Evolutionary conservation across 2,888 invertebrate genomes (phyloP), one percentile per base, ranked within the genome.

Genomic region (Prosopocoilus inquinatus): DNA sequence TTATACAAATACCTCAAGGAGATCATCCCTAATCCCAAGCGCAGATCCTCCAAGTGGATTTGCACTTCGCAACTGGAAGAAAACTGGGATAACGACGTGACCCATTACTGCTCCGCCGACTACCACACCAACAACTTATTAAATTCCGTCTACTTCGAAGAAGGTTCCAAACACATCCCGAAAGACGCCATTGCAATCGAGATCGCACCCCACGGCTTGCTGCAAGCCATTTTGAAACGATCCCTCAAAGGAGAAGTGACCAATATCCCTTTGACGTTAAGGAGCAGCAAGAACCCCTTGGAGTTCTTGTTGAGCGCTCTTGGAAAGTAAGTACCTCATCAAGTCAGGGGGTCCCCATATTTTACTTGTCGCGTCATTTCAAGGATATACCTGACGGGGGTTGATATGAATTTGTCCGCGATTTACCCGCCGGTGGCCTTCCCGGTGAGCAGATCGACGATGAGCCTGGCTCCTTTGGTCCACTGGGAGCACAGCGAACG

Each of bases 401-500:
- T 93, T 50, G 88, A 91, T 66, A 83, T 94, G 9, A 83, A 88
- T 53, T 75, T 94, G 4, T 82, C 88, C 0, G 85, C 86, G 50
- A 79, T 97, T 46, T 96, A 92, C 76, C 90, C 94, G 0, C 76
- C 80, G 34, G 80, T 93, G 0, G 76, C 84, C 38, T 94, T 86
- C 76, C 96, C 96, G 0, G 96, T 96, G 2, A 89, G 93, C 0
- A 83, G 88, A 32, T 89, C 90, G 1, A 96, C 96, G 0, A 89
- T 91, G 0, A 90, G 90, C 85, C 81, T 96, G 43, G 83, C 91
- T 0, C 88, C 92, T 12, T 77, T 91, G 1, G 84, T 95, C 8
- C 84, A 85, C 58, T 96, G 96, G 96, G 94, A 96, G 68, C 96
- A 96, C 69, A 83, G 85, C 33, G 89, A 89, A 61, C 86, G 87